phyloP scores from a whole-genome alignment of 2,113 vertebrate genomes.

The Terrapene triunguis region DNA sequence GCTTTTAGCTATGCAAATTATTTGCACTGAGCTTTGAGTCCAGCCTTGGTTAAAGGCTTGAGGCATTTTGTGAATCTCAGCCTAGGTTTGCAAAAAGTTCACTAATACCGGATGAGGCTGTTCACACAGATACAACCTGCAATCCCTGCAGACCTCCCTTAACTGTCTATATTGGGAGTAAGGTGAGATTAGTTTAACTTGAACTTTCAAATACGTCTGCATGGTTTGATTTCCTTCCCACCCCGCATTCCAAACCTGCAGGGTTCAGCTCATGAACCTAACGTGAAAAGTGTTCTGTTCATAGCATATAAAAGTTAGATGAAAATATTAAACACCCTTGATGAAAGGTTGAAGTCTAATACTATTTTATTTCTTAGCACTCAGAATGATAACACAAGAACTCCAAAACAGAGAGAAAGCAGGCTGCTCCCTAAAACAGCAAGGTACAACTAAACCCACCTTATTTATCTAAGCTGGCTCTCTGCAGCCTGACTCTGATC shows the following conservation, averaged over 20 bases:
- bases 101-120: background rate
- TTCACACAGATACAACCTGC: background rate
- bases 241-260: background rate
- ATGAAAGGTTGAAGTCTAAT: background rate
- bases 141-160: background rate
- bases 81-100: background rate
- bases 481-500: no score
- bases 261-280: background rate
- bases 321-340: background rate
- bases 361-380: no score
- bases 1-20: accelerated
- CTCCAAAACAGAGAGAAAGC: background rate
- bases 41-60: background rate
- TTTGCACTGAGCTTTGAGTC: background rate
- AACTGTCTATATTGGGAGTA: background rate
- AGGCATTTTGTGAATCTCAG: background rate
- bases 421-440: no score
- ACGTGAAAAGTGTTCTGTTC: background rate
- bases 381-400: background rate
- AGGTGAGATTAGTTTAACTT: background rate
- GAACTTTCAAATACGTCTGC: background rate
- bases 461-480: no score
- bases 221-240: background rate
- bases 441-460: no score
- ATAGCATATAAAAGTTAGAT: background rate